Percentiles rank a stretch among this genome's conserved stretches.
Conservation (phyloP, 2,888 invertebrate genomes). For the Megaustenia siamemsis region DNA sequence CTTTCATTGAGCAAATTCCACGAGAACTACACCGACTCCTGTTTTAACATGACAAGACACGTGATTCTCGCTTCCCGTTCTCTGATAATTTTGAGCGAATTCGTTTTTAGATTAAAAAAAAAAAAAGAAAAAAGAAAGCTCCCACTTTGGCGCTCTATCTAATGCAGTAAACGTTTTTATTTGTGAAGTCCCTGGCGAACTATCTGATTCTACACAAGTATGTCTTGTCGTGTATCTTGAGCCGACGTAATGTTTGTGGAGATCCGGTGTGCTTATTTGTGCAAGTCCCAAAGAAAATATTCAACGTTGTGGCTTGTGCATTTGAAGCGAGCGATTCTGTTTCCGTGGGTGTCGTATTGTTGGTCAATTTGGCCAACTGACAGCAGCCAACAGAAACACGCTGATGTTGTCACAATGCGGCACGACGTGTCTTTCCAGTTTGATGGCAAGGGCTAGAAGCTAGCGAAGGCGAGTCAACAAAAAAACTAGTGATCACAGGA, state of each 20-base stretch:
- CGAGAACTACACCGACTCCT: background rate
- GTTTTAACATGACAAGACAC: background rate
- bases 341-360: conserved; percentile 9
- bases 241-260: background rate
- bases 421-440: too few species aligned
- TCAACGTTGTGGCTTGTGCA: background rate
- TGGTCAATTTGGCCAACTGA: background rate
- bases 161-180: background rate
- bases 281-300: conserved; percentile 30
- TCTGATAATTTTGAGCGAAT: background rate
- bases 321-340: background rate
- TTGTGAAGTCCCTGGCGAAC: background rate
- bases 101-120: background rate
- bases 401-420: background rate
- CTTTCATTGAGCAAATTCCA: conserved; percentile 1
- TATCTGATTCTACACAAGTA: conserved; percentile 8
- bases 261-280: conserved; percentile 29
- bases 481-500: too few species aligned
- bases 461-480: too few species aligned
- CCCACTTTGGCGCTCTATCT: background rate
- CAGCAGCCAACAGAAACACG: background rate
- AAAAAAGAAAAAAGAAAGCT: too few species aligned
- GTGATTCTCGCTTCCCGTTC: background rate
- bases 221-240: conserved; percentile 13
- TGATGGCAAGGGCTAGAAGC: too few species aligned